Evolutionary conservation across 2,113 vertebrate species (phyloP).

Genomic region (Dascyllus trimaculatus): DNA sequence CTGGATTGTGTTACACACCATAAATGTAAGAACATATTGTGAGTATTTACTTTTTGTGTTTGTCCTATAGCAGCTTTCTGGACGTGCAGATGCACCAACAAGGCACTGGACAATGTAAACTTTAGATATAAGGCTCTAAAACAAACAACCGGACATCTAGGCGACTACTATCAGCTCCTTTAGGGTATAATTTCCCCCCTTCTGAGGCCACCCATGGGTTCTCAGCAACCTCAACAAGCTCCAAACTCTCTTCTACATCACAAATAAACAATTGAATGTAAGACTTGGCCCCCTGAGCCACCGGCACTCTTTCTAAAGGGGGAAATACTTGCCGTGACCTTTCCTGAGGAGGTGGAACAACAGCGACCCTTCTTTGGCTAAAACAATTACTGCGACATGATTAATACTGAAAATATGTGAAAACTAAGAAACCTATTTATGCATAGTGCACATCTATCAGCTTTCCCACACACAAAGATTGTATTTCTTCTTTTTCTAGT

Average conservation of each 20-base stretch:
- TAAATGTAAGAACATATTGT: no score
- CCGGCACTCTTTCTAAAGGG: neutral
- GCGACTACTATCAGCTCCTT: neutral
- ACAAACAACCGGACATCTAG: constrained; percentile 26
- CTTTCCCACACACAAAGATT: neutral
- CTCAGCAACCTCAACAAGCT: constrained; percentile 12
- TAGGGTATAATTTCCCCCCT: neutral
- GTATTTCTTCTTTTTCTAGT: no score
- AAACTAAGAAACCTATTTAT: neutral
- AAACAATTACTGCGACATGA: neutral
- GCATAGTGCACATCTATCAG: neutral
- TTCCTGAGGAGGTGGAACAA: constrained; percentile 15
- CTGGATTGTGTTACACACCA: neutral
- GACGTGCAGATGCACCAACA: neutral
- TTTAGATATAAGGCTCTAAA: constrained; percentile 16
- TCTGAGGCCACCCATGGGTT: constrained; percentile 24
- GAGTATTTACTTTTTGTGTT: constrained; percentile 22
- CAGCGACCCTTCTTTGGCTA: neutral
- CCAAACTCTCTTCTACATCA: neutral
- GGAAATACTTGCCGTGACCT: constrained; percentile 31
- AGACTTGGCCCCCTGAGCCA: neutral
- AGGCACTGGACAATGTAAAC: constrained; percentile 3
- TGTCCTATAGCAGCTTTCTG: neutral
- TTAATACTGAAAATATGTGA: constrained; percentile 2
- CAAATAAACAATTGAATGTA: constrained; percentile 31